These are phyloP conservation scores for Sander lucioperca DNA, from an alignment of 2,113 vertebrate species.

Conservation along the genomic window DNA sequence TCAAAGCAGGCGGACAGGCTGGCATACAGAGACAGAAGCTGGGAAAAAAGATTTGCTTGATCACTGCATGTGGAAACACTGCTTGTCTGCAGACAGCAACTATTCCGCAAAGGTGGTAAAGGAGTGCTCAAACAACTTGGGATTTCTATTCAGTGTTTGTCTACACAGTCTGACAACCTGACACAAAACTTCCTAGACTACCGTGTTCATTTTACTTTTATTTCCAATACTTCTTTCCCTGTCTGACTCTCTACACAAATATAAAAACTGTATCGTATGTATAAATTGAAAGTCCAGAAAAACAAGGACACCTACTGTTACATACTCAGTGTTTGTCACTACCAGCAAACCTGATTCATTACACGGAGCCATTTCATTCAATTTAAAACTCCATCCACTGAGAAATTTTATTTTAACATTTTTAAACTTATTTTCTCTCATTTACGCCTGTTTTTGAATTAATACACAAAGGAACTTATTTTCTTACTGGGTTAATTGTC, in stretches of 20 bases:
- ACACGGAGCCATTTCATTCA: not conserved
- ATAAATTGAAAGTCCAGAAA: not conserved
- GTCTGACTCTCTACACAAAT: not conserved
- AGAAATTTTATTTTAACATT: no score
- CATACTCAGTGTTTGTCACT: not conserved
- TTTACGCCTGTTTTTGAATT: no score
- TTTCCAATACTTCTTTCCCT: no score
- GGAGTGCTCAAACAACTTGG: not conserved
- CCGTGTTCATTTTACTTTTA: not conserved
- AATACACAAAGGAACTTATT: no score
- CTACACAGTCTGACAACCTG: not conserved
- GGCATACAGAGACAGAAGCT: not conserved
- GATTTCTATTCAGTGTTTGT: not conserved
- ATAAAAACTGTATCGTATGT: not conserved
- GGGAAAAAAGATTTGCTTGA: slow-evolving; percentile 11
- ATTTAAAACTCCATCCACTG: not conserved
- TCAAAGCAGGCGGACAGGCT: not conserved
- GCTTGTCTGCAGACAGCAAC: slow-evolving; percentile 12
- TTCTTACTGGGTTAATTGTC: no score
- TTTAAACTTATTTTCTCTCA: no score
- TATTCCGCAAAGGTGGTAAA: slow-evolving; percentile 7
- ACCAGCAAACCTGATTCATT: not conserved
- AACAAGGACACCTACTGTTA: not conserved
- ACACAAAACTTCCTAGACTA: not conserved
- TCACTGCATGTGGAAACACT: not conserved